Conservation (phyloP, 1,140 invertebrate species). For the Papilio xuthus region DNA sequence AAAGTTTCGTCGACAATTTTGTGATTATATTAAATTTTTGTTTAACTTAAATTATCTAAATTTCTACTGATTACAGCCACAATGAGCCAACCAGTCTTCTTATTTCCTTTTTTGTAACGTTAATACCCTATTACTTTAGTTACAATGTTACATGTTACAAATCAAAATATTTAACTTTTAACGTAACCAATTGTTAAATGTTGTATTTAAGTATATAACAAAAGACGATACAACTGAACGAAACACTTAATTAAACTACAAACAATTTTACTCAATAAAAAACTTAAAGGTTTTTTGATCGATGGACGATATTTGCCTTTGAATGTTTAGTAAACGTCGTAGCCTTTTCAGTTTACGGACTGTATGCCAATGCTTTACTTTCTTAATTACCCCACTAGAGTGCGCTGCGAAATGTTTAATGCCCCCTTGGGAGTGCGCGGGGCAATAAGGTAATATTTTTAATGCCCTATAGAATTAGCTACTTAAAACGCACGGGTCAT, state of each 20-base stretch:
- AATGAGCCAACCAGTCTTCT: neutral
- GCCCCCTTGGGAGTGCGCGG: constrained; percentile 40
- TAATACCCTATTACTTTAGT: too few species aligned
- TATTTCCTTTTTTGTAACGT: neutral
- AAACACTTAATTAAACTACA: constrained; percentile 6
- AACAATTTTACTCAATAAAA: constrained; percentile 1
- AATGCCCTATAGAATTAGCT: constrained; percentile 41
- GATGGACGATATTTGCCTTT: constrained; percentile 40
- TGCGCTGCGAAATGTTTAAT: constrained; percentile 52
- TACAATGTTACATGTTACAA: neutral
- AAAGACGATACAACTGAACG: neutral
- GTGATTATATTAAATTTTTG: neutral
- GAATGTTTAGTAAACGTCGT: constrained; percentile 33
- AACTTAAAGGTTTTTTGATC: constrained; percentile 32
- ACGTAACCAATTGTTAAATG: neutral
- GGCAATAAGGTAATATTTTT: constrained; percentile 43
- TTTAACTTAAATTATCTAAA: neutral
- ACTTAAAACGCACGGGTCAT: constrained; percentile 33
- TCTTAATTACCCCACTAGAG: constrained; percentile 66
- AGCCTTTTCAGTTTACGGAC: constrained; percentile 26
- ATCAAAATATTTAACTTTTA: neutral
- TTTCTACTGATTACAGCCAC: neutral
- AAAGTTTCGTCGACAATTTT: neutral
- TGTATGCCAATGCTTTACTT: constrained; percentile 54
- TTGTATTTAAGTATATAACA: neutral